Conservation (phyloP, 2,888 invertebrate species). For the Harpalus rufipes region DNA sequence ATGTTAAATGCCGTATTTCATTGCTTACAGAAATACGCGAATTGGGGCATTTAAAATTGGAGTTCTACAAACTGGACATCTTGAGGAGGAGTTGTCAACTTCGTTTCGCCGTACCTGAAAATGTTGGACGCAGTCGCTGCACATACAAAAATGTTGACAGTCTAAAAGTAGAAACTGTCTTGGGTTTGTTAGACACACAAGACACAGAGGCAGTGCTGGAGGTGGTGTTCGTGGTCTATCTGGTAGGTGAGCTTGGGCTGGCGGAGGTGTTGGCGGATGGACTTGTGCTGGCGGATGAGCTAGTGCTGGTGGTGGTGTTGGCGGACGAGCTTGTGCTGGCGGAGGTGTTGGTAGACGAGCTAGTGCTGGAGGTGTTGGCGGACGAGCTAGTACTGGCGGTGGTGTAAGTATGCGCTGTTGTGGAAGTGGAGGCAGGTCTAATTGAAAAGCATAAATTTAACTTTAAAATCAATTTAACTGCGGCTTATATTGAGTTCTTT, state of each 20-base stretch:
- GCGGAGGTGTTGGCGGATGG: too few species aligned
- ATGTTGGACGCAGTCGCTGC: background rate
- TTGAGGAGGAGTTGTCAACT: conserved; percentile 1
- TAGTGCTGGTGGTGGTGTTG: too few species aligned
- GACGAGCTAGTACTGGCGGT: too few species aligned
- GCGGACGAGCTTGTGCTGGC: too few species aligned
- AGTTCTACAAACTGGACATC: conserved; percentile 19
- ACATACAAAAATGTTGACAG: conserved; percentile 13
- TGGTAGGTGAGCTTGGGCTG: too few species aligned
- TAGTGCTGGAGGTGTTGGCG: too few species aligned
- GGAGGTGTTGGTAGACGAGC: too few species aligned
- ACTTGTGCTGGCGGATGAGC: too few species aligned
- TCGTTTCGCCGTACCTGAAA: conserved; percentile 11
- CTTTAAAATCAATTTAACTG: background rate
- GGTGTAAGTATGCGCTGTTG: too few species aligned
- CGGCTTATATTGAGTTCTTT: background rate
- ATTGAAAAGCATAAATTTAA: background rate
- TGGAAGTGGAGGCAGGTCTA: background rate
- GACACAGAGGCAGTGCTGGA: background rate
- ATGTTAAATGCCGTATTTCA: too few species aligned
- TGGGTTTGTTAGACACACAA: background rate
- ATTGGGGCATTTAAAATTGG: conserved; percentile 12
- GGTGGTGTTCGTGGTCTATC: too few species aligned
- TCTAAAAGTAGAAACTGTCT: background rate
- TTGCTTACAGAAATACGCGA: background rate